These are phyloP conservation scores for Heliconius cydno DNA, from an alignment of 2,888 invertebrate species.

Conservation along the genomic window DNA sequence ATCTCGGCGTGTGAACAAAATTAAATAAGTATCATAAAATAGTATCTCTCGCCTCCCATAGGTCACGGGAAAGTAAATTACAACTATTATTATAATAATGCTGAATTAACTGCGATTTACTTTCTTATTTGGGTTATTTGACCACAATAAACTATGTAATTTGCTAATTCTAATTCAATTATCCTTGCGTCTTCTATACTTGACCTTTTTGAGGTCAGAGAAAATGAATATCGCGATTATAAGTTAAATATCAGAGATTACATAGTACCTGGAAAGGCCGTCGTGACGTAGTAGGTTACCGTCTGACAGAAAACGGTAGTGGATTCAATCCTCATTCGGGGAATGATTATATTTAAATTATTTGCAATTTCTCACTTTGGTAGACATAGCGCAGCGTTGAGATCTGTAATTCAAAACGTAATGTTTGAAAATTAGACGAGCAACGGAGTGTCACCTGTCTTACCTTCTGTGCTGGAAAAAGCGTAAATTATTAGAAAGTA, in stretches of 20 bases:
- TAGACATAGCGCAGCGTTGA: too few relatives aligned
- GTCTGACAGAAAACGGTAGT: too few relatives aligned
- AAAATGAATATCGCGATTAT: neutral
- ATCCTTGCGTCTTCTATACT: neutral
- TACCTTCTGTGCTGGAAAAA: too few relatives aligned
- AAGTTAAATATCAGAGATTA: neutral
- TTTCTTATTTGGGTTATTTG: slow-evolving; percentile 19
- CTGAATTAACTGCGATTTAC: slow-evolving; percentile 5
- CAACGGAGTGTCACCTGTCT: too few relatives aligned
- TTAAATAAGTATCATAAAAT: slow-evolving; percentile 19
- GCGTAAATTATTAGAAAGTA: too few relatives aligned
- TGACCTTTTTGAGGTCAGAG: neutral
- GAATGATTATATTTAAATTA: too few relatives aligned
- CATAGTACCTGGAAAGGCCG: neutral
- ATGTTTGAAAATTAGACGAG: too few relatives aligned
- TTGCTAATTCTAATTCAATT: neutral
- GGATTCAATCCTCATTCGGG: too few relatives aligned
- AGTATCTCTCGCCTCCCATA: slow-evolving; percentile 25
- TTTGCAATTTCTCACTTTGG: too few relatives aligned
- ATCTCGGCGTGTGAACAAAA: slow-evolving; percentile 26
- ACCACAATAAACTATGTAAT: slow-evolving; percentile 15
- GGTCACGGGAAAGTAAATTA: slow-evolving; percentile 48
- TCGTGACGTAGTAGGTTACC: neutral
- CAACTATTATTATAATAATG: slow-evolving; percentile 26
- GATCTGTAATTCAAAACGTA: too few relatives aligned